Percentiles rank a stretch among this genome's conserved stretches.
phyloP scores from a whole-genome alignment of 2,888 invertebrate genomes.

The Linnaemya vulpina region DNA sequence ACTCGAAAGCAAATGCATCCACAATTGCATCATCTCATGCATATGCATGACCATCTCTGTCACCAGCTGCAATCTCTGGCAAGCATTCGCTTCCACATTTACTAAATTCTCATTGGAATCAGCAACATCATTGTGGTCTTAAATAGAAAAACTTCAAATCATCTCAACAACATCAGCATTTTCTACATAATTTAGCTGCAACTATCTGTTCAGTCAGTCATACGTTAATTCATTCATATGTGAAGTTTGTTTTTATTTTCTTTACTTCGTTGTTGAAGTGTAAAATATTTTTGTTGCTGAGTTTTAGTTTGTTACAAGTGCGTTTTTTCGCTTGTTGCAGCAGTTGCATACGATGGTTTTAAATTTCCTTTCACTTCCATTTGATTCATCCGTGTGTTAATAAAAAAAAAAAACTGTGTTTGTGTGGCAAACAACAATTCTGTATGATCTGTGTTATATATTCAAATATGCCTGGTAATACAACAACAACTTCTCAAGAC shows the following conservation, averaged over 20 bases:
- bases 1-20: conserved; percentile 38
- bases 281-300: conserved; percentile 32
- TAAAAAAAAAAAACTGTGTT: conserved; percentile 16
- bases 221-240: conserved; percentile 57
- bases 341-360: conserved; percentile 57
- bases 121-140: conserved; percentile 21
- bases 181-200: conserved; percentile 20
- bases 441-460: not conserved
- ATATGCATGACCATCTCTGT: conserved; percentile 64
- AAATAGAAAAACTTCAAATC: not conserved
- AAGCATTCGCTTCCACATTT: conserved; percentile 24
- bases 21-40: conserved; percentile 66
- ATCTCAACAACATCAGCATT: conserved; percentile 19
- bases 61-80: conserved; percentile 33
- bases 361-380: conserved; percentile 71
- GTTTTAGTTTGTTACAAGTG: conserved; percentile 56
- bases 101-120: conserved; percentile 41
- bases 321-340: conserved; percentile 47
- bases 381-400: conserved; percentile 45
- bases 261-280: conserved; percentile 27
- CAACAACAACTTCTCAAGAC: conserved; percentile 39
- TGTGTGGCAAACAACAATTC: conserved; percentile 21
- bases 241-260: conserved; percentile 36
- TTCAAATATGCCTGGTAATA: conserved; percentile 26
- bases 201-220: conserved; percentile 9